phyloP scores from a whole-genome alignment of 2,888 invertebrate species.

The Drosophila cognata region DNA sequence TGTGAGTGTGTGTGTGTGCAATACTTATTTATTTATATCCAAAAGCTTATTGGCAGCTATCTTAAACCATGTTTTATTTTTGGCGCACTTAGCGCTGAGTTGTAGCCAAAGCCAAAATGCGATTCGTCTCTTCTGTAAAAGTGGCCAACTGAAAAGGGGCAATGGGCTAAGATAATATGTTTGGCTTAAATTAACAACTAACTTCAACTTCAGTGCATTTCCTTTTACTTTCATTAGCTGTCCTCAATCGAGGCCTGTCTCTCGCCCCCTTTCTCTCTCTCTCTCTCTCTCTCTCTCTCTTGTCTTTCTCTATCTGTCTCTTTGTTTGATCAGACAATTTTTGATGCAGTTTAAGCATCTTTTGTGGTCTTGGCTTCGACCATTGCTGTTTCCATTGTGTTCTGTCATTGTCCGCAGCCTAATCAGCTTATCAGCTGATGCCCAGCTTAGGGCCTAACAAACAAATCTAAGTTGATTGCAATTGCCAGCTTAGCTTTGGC shows the following conservation, averaged over 20 bases:
- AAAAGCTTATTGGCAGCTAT: constrained; percentile 32
- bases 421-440: constrained; percentile 44
- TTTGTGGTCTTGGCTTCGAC: background rate
- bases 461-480: constrained; percentile 37
- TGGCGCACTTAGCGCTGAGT: constrained; percentile 13
- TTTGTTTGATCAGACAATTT: background rate
- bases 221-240: background rate
- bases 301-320: background rate
- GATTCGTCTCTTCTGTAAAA: background rate
- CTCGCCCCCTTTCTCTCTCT: background rate
- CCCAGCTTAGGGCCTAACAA: constrained; percentile 24
- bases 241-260: background rate
- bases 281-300: background rate
- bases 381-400: background rate
- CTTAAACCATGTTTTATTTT: constrained; percentile 1
- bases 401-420: constrained; percentile 7
- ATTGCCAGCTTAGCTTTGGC: constrained; percentile 6
- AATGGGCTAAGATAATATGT: background rate
- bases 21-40: constrained; percentile 43
- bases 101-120: background rate
- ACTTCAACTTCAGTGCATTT: background rate
- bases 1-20: background rate
- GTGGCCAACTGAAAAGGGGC: background rate
- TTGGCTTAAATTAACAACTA: background rate
- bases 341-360: constrained; percentile 5